phyloP scores from a whole-genome alignment of 2,113 vertebrate genomes.

The Pao palembangensis region DNA sequence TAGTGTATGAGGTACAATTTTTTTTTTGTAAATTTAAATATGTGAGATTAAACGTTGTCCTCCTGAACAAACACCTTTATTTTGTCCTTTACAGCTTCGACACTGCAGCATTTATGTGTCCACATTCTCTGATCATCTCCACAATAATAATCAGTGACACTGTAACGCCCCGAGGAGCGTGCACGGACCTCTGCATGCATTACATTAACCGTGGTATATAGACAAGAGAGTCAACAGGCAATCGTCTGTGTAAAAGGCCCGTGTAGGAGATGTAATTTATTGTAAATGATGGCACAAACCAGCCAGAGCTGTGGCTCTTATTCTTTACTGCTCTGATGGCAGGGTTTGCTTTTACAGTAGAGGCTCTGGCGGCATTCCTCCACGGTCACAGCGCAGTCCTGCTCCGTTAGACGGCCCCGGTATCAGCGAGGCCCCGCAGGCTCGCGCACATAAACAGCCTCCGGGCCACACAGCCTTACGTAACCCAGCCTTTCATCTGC shows the following conservation, averaged over 20 bases:
- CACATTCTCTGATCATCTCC: neutral
- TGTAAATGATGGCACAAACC: slow-evolving; percentile 32
- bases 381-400: slow-evolving; percentile 22
- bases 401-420: slow-evolving; percentile 47
- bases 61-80: neutral
- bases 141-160: slow-evolving; percentile 34
- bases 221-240: slow-evolving; percentile 27
- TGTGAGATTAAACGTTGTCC: neutral
- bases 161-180: too few relatives aligned
- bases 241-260: slow-evolving; percentile 22
- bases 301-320: slow-evolving; percentile 19
- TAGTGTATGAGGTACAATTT: too few relatives aligned
- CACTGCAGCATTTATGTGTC: slow-evolving; percentile 1
- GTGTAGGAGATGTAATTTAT: slow-evolving; percentile 40
- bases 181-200: slow-evolving; percentile 31
- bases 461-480: slow-evolving; percentile 43
- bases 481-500: slow-evolving; percentile 62
- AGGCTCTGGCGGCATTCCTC: slow-evolving; percentile 25
- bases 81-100: slow-evolving; percentile 2
- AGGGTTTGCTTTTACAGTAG: slow-evolving; percentile 19
- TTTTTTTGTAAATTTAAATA: too few relatives aligned
- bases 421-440: slow-evolving; percentile 54
- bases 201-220: slow-evolving; percentile 23
- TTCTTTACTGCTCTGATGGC: slow-evolving; percentile 28
- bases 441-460: slow-evolving; percentile 43